phyloP scores from a whole-genome alignment of 92 coral and sea anemone genomes.

The Diadumene lineata region DNA sequence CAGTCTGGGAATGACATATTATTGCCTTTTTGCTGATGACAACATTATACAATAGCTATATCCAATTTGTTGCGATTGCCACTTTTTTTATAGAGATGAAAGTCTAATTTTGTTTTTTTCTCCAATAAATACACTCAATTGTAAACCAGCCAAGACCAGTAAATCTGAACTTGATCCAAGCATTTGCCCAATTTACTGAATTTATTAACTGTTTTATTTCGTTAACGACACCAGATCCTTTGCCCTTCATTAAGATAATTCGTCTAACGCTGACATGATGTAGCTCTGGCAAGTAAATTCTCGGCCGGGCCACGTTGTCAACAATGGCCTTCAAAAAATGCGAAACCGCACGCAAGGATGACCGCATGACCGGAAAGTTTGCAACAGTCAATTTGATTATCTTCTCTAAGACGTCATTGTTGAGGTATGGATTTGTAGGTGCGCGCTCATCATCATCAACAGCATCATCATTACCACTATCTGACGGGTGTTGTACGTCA shows the following conservation, averaged over 20 bases:
- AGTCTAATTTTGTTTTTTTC: too few relatives aligned
- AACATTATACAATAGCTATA: too few relatives aligned
- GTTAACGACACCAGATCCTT: constrained; percentile 24
- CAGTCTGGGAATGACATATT: too few relatives aligned
- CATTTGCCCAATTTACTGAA: constrained; percentile 34
- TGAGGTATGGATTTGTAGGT: constrained; percentile 4
- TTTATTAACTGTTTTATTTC: constrained; percentile 24
- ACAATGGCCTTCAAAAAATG: constrained; percentile 37
- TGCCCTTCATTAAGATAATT: constrained; percentile 40
- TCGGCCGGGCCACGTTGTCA: constrained; percentile 36
- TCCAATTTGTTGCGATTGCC: too few relatives aligned
- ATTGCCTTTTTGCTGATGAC: too few relatives aligned
- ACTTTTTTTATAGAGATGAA: too few relatives aligned
- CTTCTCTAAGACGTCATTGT: constrained; percentile 25
- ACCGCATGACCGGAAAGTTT: constrained; percentile 40
- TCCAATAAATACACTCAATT: constrained; percentile 30
- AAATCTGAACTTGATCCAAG: constrained; percentile 24
- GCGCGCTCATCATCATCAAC: neutral
- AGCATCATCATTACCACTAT: neutral
- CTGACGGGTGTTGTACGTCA: neutral
- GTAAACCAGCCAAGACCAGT: constrained; percentile 31
- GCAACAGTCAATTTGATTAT: constrained; percentile 22
- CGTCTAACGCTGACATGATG: constrained; percentile 38
- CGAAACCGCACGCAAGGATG: constrained; percentile 47
- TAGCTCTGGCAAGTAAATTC: constrained; percentile 38